Conservation (phyloP, 2,113 vertebrate species). For the Xiphorhynchus elegans region DNA sequence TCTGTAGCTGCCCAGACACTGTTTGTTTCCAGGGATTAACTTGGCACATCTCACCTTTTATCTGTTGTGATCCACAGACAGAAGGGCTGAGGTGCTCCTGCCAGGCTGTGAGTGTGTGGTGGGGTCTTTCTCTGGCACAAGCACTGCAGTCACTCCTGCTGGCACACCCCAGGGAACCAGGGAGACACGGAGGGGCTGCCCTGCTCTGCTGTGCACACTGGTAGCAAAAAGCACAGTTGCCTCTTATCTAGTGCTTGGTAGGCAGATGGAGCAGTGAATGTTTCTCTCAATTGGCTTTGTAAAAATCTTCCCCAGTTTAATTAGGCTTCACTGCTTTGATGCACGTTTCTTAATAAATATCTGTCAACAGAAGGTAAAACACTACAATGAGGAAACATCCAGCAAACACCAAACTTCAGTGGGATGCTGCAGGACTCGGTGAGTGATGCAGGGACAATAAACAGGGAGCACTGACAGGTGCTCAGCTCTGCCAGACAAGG, state of each 20-base stretch:
- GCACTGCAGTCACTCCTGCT: not conserved
- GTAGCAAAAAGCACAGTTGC: not conserved
- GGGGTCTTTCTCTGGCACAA: not conserved
- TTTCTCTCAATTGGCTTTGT: not conserved
- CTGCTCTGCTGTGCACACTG: not conserved
- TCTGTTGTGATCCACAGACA: not conserved
- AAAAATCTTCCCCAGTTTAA: not conserved
- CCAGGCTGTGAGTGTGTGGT: not conserved
- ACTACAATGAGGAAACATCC: not conserved
- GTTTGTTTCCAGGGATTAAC: not conserved
- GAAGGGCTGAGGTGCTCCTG: not conserved
- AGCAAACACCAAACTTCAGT: not conserved
- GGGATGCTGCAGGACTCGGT: not conserved
- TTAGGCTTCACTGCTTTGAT: not conserved
- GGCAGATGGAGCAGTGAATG: not conserved
- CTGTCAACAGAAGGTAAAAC: not conserved
- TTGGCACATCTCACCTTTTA: not conserved
- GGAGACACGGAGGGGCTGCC: not conserved
- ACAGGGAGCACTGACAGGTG: not conserved
- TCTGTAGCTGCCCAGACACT: not conserved
- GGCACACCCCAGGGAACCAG: not conserved
- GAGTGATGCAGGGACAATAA: not conserved
- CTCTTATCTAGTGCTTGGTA: not conserved
- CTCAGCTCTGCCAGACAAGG: not conserved
- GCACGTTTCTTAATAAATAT: not conserved